Evolutionary conservation across 2,113 vertebrate genomes (phyloP).

Genomic region (Petaurus breviceps): DNA sequence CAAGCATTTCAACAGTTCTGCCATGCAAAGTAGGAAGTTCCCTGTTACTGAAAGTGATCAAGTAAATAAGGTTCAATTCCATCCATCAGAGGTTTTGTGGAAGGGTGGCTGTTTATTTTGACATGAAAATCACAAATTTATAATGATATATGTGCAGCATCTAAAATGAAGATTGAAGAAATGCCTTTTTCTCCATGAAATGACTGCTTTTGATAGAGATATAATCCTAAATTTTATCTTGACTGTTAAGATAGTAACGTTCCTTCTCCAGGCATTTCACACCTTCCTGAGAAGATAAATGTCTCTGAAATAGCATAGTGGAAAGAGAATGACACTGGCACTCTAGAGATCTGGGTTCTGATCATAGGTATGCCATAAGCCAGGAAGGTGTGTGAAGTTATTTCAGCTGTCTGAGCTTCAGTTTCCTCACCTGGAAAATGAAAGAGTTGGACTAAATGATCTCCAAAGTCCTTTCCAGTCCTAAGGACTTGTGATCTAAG

Average conservation of each 20-base stretch:
- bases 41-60: background rate
- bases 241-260: constrained; percentile 3
- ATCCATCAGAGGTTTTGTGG: background rate
- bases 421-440: background rate
- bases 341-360: background rate
- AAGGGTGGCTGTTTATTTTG: background rate
- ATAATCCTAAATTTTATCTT: background rate
- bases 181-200: constrained; percentile 22
- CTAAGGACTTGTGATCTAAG: background rate
- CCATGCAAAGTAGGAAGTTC: background rate
- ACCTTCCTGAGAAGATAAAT: background rate
- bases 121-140: background rate
- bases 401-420: background rate
- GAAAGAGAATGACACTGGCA: background rate
- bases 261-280: constrained; percentile 14
- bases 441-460: background rate
- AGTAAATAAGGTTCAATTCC: background rate
- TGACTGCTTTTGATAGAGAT: background rate
- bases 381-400: background rate
- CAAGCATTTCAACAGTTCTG: background rate
- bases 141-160: background rate
- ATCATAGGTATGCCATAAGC: background rate
- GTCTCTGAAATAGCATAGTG: background rate
- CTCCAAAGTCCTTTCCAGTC: background rate
- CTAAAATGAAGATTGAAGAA: constrained; percentile 32